A percentile compares a stretch with the other conserved stretches of the same genome.
Evolutionary conservation across 1,140 invertebrate genomes (phyloP).

Genomic region (Conus ventricosus): DNA sequence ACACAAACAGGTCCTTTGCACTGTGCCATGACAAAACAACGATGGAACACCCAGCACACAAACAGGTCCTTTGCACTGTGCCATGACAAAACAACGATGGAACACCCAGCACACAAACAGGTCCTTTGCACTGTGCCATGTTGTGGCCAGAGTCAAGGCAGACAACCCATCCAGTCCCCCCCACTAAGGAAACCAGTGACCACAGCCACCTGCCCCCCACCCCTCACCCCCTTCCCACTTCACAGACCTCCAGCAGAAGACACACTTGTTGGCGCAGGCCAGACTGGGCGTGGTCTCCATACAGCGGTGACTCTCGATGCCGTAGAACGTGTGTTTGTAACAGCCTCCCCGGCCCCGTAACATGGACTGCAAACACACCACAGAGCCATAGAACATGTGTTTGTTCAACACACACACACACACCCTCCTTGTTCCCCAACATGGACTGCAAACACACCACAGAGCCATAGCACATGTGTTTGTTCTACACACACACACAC

Average conservation of each 20-base stretch:
- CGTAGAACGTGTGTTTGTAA: conserved; percentile 84
- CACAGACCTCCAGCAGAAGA: conserved; percentile 81
- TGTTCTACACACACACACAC: too few species aligned
- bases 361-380: conserved; percentile 77
- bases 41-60: too few species aligned
- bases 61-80: too few species aligned
- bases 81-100: too few species aligned
- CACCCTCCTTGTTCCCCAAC: conserved; percentile 77
- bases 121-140: too few species aligned
- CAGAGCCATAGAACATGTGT: conserved; percentile 81
- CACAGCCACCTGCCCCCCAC: neutral
- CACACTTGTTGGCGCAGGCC: conserved; percentile 83
- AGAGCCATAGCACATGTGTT: conserved; percentile 73
- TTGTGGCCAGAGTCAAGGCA: neutral
- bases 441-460: conserved; percentile 83
- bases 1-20: too few species aligned
- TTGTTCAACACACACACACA: conserved; percentile 81
- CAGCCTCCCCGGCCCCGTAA: conserved; percentile 81
- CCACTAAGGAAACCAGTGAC: neutral
- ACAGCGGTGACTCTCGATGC: conserved; percentile 81
- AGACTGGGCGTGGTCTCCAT: conserved; percentile 82
- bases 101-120: too few species aligned
- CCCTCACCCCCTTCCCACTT: too few species aligned
- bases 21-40: too few species aligned
- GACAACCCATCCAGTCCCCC: neutral